A percentile compares a stretch with the other conserved stretches of the same genome.
Evolutionary conservation across 2,888 invertebrate genomes (phyloP).

Genomic region (Megalurothrips usitatus): DNA sequence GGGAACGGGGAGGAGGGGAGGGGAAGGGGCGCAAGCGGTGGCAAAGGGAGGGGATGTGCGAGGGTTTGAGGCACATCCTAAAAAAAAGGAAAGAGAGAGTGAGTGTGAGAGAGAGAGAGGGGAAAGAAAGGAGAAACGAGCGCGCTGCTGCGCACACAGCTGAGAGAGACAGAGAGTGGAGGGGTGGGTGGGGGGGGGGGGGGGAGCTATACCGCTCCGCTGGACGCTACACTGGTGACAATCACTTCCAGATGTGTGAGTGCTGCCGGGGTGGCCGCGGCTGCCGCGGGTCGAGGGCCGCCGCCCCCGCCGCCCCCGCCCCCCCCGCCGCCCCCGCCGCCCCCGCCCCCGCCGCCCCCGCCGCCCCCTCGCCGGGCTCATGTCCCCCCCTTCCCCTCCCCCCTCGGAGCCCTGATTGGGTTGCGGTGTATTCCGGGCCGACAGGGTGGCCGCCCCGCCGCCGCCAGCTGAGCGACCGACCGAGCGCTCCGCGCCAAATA

Average conservation of each 20-base stretch:
- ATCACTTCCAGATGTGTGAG: constrained; percentile 21
- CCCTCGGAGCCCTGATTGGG: too few relatives aligned
- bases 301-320: too few relatives aligned
- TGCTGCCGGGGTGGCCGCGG: neutral
- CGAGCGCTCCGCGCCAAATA: too few relatives aligned
- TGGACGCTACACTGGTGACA: constrained; percentile 20
- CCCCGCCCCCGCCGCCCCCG: too few relatives aligned
- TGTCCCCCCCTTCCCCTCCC: too few relatives aligned
- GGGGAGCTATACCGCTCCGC: neutral
- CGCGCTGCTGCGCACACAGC: neutral
- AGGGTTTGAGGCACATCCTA: neutral
- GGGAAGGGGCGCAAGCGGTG: neutral
- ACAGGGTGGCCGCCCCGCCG: too few relatives aligned
- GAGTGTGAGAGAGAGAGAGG: too few relatives aligned
- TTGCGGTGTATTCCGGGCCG: too few relatives aligned
- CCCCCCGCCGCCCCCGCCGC: too few relatives aligned
- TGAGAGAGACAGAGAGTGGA: neutral
- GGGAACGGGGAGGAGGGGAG: neutral
- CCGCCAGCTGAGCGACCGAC: too few relatives aligned
- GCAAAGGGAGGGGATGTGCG: neutral
- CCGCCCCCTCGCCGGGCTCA: too few relatives aligned
- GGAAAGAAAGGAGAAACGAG: neutral
- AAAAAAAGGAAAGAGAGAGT: neutral
- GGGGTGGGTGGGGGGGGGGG: neutral
- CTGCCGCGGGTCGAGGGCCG: neutral